phyloP scores from a whole-genome alignment of 2,888 invertebrate genomes.

The Ligdia adustata region DNA sequence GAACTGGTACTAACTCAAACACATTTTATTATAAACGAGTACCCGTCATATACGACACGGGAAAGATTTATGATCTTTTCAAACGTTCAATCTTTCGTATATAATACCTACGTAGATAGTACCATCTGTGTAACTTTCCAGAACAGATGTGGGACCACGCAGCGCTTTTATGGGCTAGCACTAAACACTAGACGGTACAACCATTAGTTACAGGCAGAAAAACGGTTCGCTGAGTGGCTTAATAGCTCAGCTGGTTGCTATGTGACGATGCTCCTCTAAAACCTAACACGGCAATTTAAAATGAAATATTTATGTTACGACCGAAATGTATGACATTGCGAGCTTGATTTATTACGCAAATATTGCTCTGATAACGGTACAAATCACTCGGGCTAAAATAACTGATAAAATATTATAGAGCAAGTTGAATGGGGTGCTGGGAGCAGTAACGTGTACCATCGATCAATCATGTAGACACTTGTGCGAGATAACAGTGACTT shows the following conservation, averaged over 20 bases:
- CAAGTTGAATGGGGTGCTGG: slow-evolving; percentile 44
- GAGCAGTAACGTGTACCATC: slow-evolving; percentile 39
- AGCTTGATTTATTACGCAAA: slow-evolving; percentile 36
- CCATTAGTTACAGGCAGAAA: slow-evolving; percentile 35
- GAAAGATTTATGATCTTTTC: slow-evolving; percentile 14
- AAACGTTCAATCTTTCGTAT: slow-evolving; percentile 9
- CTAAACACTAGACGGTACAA: slow-evolving; percentile 23
- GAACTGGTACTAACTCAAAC: slow-evolving; percentile 8
- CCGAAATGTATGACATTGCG: slow-evolving; percentile 33
- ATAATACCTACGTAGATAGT: neutral
- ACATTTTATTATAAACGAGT: slow-evolving; percentile 15
- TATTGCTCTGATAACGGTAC: slow-evolving; percentile 33
- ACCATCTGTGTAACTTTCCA: too few relatives aligned
- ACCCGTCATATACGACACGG: slow-evolving; percentile 12
- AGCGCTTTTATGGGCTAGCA: slow-evolving; percentile 9
- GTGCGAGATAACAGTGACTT: slow-evolving; percentile 52
- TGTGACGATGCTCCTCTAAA: slow-evolving; percentile 24
- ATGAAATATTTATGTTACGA: slow-evolving; percentile 33
- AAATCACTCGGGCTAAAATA: slow-evolving; percentile 51
- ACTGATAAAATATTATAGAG: slow-evolving; percentile 45
- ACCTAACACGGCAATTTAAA: slow-evolving; percentile 35
- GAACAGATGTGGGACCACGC: neutral
- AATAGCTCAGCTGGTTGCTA: slow-evolving; percentile 34
- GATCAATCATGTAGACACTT: slow-evolving; percentile 68
- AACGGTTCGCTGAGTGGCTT: slow-evolving; percentile 30